phyloP scores from a whole-genome alignment of 2,888 invertebrate genomes.

The Mimumesa dahlbomi region DNA sequence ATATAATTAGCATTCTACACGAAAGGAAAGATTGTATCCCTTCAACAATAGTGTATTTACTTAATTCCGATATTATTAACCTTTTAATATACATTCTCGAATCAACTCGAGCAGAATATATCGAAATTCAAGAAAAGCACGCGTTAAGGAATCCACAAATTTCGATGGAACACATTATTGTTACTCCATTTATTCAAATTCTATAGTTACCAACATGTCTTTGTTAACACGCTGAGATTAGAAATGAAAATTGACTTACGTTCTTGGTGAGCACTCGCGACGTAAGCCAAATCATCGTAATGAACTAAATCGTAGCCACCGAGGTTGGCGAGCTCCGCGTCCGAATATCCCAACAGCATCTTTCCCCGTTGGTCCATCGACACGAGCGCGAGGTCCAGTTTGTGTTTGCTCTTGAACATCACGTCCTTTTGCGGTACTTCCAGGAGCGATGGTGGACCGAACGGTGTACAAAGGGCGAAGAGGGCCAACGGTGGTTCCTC shows the following conservation, averaged over 20 bases:
- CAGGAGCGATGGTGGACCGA: slow-evolving; percentile 97
- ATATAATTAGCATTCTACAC: too few species aligned
- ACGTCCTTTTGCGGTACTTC: slow-evolving; percentile 99
- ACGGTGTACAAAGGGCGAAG: slow-evolving; percentile 99
- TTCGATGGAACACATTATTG: too few species aligned
- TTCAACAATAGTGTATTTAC: too few species aligned
- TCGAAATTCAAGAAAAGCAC: too few species aligned
- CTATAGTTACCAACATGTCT: not conserved
- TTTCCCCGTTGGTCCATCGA: slow-evolving; percentile 99
- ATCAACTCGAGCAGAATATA: too few species aligned
- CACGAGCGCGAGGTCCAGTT: slow-evolving; percentile 96
- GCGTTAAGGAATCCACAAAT: too few species aligned
- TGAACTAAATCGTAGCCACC: slow-evolving; percentile 99
- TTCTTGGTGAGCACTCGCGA: slow-evolving; percentile 99
- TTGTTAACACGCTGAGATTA: too few species aligned
- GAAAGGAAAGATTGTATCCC: too few species aligned
- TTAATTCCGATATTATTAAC: too few species aligned
- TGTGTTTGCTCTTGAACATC: slow-evolving; percentile 99
- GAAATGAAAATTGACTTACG: slow-evolving; percentile 88
- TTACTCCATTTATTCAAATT: too few species aligned
- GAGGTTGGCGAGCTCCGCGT: slow-evolving; percentile 93
- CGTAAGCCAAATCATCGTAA: slow-evolving; percentile 98
- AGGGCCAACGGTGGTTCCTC: slow-evolving; percentile 96
- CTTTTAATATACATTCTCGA: too few species aligned
- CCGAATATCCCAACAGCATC: slow-evolving; percentile 96